These are phyloP conservation scores for Alitta virens DNA, from an alignment of 2,888 invertebrate species.

Conservation along the genomic window DNA sequence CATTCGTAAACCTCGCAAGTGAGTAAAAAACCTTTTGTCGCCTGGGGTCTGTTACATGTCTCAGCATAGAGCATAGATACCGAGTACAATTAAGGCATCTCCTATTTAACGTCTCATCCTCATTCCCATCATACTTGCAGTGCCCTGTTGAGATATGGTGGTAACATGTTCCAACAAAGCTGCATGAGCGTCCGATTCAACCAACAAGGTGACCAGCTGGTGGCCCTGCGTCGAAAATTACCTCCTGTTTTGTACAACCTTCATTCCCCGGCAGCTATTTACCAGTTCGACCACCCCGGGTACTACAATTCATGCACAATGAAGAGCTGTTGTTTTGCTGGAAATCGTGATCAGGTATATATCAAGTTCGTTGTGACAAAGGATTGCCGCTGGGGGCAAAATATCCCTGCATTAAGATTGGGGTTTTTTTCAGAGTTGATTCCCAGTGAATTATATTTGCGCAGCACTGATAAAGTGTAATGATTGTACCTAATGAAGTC, in stretches of 20 bases:
- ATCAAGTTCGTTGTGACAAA: too few species aligned
- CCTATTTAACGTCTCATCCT: too few species aligned
- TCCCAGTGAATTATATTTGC: too few species aligned
- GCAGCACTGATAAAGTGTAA: too few species aligned
- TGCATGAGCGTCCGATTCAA: slow-evolving; percentile 92
- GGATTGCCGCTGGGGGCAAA: too few species aligned
- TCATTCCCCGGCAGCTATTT: slow-evolving; percentile 69
- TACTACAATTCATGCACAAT: slow-evolving; percentile 96
- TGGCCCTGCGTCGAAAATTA: slow-evolving; percentile 80
- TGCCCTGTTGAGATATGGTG: slow-evolving; percentile 47
- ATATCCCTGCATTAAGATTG: too few species aligned
- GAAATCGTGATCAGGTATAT: slow-evolving; percentile 72
- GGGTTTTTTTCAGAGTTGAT: too few species aligned
- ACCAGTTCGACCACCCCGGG: slow-evolving; percentile 85
- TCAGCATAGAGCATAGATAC: too few species aligned
- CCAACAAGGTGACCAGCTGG: slow-evolving; percentile 71
- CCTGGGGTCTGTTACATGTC: too few species aligned
- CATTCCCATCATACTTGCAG: slow-evolving; percentile 41
- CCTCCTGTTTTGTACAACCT: slow-evolving; percentile 78
- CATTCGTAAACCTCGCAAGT: slow-evolving; percentile 67
- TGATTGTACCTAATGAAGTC: too few species aligned
- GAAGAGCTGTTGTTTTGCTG: slow-evolving; percentile 94
- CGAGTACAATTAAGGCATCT: too few species aligned
- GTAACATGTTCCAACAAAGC: slow-evolving; percentile 41
- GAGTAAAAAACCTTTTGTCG: too few species aligned